Percentiles rank a stretch among this genome's conserved stretches.
Evolutionary conservation across 2,113 vertebrate genomes (phyloP).

Genomic region (Mesitornis unicolor): DNA sequence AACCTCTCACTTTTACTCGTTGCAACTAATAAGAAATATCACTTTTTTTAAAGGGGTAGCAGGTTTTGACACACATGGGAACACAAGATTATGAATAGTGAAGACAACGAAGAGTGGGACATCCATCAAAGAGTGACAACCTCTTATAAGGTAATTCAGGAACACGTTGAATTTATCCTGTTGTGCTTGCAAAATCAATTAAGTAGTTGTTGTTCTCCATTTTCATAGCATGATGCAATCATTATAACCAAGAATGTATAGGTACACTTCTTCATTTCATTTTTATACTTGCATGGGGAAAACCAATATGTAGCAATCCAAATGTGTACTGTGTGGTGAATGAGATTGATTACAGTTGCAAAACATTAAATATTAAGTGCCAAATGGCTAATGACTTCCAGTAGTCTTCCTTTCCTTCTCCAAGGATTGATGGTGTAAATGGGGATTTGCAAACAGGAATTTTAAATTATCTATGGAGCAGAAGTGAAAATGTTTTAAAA

Average conservation of each 20-base stretch:
- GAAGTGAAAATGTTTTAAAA: background rate
- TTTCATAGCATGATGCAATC: background rate
- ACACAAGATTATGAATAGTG: slow-evolving; percentile 58
- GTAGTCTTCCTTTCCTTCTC: background rate
- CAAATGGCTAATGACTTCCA: slow-evolving; percentile 27
- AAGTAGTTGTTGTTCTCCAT: background rate
- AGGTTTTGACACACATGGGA: background rate
- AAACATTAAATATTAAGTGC: slow-evolving; percentile 56
- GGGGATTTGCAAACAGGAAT: background rate
- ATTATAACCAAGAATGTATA: background rate
- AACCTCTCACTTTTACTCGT: background rate
- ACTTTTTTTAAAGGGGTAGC: slow-evolving; percentile 35
- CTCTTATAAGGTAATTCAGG: slow-evolving; percentile 67
- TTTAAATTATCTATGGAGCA: background rate
- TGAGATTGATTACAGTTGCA: slow-evolving; percentile 31
- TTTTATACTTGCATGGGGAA: background rate
- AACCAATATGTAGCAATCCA: background rate
- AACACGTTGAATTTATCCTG: background rate
- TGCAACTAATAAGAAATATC: background rate
- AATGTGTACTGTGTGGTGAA: background rate
- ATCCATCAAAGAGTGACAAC: slow-evolving; percentile 53
- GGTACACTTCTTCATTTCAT: background rate
- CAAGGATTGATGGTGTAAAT: slow-evolving; percentile 14
- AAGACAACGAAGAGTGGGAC: slow-evolving; percentile 65
- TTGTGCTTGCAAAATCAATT: background rate